phyloP scores from a whole-genome alignment of 2,888 invertebrate species.

The Tachina grossa region DNA sequence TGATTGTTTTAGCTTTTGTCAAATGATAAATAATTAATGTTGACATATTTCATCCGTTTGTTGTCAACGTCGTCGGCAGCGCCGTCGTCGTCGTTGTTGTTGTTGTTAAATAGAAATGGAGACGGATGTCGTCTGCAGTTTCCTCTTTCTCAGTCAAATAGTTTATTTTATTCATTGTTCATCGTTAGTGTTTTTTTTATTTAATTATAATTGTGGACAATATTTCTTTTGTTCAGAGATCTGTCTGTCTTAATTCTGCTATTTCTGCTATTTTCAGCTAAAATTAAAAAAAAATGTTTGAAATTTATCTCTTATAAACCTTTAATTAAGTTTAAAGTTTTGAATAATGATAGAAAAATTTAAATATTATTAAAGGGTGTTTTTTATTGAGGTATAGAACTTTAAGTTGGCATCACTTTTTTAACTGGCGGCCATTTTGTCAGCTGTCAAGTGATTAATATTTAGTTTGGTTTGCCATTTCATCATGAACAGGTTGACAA shows the following conservation, averaged over 20 bases:
- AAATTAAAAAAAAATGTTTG: background rate
- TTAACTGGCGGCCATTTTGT: too few relatives aligned
- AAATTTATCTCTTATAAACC: constrained; percentile 13
- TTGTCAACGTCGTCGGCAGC: constrained; percentile 39
- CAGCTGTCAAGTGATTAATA: too few relatives aligned
- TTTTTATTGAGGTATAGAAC: too few relatives aligned
- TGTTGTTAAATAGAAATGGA: constrained; percentile 49
- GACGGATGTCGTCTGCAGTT: constrained; percentile 65
- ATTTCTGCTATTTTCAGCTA: background rate
- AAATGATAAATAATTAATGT: constrained; percentile 71
- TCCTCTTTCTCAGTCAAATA: background rate
- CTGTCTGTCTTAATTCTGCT: background rate
- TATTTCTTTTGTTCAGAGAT: constrained; percentile 29
- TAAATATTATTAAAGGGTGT: too few relatives aligned
- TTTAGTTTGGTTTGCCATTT: too few relatives aligned
- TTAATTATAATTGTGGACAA: constrained; percentile 66
- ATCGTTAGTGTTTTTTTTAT: constrained; percentile 63
- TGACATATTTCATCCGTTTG: constrained; percentile 68
- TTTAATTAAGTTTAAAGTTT: background rate
- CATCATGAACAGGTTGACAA: too few relatives aligned
- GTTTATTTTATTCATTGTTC: constrained; percentile 34
- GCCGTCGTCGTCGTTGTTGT: constrained; percentile 1
- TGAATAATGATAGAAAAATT: too few relatives aligned
- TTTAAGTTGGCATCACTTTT: too few relatives aligned
- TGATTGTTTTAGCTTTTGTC: constrained; percentile 69